Percentiles rank a stretch among this genome's conserved stretches.
Conservation (phyloP, 1,140 invertebrate genomes). For the Cyclina sinensis region DNA sequence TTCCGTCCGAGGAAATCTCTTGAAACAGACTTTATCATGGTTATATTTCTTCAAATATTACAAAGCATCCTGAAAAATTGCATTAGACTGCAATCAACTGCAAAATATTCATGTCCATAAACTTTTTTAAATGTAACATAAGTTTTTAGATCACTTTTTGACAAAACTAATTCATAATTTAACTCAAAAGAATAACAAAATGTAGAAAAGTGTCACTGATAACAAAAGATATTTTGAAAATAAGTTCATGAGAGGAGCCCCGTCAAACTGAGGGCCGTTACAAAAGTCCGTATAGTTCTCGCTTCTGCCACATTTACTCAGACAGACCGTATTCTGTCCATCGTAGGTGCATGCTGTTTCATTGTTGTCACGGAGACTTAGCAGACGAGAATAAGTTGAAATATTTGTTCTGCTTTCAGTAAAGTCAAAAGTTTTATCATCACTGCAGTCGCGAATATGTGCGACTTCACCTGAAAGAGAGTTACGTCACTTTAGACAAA, state of each 20-base stretch:
- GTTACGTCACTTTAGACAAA: too few relatives aligned
- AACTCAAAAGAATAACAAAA: background rate
- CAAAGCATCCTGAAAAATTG: too few relatives aligned
- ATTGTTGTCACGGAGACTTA: slow-evolving; percentile 19
- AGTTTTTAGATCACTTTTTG: too few relatives aligned
- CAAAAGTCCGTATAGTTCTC: slow-evolving; percentile 38
- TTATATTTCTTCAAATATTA: too few relatives aligned
- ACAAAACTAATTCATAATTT: too few relatives aligned
- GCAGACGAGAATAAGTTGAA: background rate
- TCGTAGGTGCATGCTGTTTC: slow-evolving; percentile 51
- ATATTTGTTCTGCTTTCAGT: background rate
- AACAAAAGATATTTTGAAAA: background rate
- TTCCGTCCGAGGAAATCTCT: too few relatives aligned
- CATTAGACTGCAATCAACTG: too few relatives aligned
- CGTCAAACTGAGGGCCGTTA: slow-evolving; percentile 52
- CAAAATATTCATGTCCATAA: too few relatives aligned
- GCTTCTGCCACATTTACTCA: slow-evolving; percentile 22
- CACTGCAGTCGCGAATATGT: slow-evolving; percentile 28
- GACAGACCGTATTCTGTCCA: slow-evolving; percentile 26
- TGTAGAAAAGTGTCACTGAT: background rate
- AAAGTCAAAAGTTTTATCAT: slow-evolving; percentile 18
- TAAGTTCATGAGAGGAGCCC: background rate
- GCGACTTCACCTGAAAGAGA: background rate
- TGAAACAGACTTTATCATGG: too few relatives aligned
- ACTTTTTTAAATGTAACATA: too few relatives aligned